Percentiles rank a stretch among this genome's conserved stretches.
These are phyloP conservation scores for Panorpa germanica DNA, from an alignment of 2,888 invertebrate genomes.

Conservation along the genomic window DNA sequence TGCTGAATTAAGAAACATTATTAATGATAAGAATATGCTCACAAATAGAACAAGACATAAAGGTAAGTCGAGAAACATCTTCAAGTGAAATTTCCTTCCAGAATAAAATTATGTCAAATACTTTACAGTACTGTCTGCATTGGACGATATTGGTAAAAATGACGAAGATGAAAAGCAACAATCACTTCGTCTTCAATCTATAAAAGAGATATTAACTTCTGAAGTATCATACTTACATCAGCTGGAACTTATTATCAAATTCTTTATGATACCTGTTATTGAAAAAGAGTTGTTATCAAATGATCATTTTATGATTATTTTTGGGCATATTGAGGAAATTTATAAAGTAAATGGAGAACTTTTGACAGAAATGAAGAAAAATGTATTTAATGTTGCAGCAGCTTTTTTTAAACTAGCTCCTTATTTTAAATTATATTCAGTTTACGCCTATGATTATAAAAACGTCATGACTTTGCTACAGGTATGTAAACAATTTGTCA, in stretches of 20 bases:
- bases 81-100: slow-evolving; percentile 7
- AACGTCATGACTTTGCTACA: slow-evolving; percentile 38
- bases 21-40: slow-evolving; percentile 38
- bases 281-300: slow-evolving; percentile 28
- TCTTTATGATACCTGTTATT: slow-evolving; percentile 37
- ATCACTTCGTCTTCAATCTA: slow-evolving; percentile 29
- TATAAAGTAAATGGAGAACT: slow-evolving; percentile 42
- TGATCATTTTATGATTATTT: slow-evolving; percentile 30
- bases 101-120: slow-evolving; percentile 11
- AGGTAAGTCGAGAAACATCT: slow-evolving; percentile 20
- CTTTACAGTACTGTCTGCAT: slow-evolving; percentile 30
- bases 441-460: slow-evolving; percentile 56
- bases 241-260: slow-evolving; percentile 41
- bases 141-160: slow-evolving; percentile 25
- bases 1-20: slow-evolving; percentile 35
- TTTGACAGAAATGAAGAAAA: slow-evolving; percentile 31
- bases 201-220: slow-evolving; percentile 47
- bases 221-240: slow-evolving; percentile 50
- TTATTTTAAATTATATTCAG: slow-evolving; percentile 58
- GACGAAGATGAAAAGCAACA: slow-evolving; percentile 18
- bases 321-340: slow-evolving; percentile 42
- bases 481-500: slow-evolving; percentile 24
- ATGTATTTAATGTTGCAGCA: slow-evolving; percentile 35
- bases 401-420: slow-evolving; percentile 55
- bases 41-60: slow-evolving; percentile 37